These are phyloP conservation scores for Prietella phreatophila DNA, from an alignment of 2,113 vertebrate genomes.

Conservation along the genomic window DNA sequence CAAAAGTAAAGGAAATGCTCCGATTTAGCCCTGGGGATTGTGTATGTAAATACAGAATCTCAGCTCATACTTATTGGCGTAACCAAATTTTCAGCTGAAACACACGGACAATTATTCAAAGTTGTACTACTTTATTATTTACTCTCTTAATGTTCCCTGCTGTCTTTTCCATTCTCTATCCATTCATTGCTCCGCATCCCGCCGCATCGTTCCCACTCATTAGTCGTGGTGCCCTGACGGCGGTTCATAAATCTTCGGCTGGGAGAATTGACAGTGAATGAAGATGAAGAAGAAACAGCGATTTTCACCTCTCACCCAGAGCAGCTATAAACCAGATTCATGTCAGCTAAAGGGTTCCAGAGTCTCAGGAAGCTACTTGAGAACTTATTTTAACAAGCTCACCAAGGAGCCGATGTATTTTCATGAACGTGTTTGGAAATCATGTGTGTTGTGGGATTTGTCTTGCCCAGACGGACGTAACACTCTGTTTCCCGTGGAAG, in stretches of 20 bases:
- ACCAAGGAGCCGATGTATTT: neutral
- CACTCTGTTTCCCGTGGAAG: neutral
- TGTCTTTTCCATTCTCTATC: slow-evolving; percentile 19
- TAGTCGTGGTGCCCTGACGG: slow-evolving; percentile 36
- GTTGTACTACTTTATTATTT: slow-evolving; percentile 12
- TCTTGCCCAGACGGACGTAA: slow-evolving; percentile 4
- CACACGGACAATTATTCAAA: neutral
- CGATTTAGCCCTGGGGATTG: neutral
- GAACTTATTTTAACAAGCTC: slow-evolving; percentile 7
- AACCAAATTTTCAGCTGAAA: neutral
- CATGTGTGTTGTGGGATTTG: neutral
- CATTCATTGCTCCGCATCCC: slow-evolving; percentile 18
- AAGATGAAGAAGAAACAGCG: slow-evolving; percentile 19
- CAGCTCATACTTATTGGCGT: neutral
- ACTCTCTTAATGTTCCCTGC: slow-evolving; percentile 28
- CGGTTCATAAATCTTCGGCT: slow-evolving; percentile 43
- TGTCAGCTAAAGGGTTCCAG: neutral
- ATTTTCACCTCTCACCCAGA: slow-evolving; percentile 11
- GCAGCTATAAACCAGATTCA: slow-evolving; percentile 28
- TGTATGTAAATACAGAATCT: neutral
- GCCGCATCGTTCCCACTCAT: slow-evolving; percentile 36
- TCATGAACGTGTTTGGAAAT: neutral
- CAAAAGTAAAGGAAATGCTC: neutral
- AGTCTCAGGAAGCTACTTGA: neutral
- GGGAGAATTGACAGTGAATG: slow-evolving; percentile 37